Conservation (phyloP, 2,888 invertebrate genomes). For the Athetis lepigone region DNA sequence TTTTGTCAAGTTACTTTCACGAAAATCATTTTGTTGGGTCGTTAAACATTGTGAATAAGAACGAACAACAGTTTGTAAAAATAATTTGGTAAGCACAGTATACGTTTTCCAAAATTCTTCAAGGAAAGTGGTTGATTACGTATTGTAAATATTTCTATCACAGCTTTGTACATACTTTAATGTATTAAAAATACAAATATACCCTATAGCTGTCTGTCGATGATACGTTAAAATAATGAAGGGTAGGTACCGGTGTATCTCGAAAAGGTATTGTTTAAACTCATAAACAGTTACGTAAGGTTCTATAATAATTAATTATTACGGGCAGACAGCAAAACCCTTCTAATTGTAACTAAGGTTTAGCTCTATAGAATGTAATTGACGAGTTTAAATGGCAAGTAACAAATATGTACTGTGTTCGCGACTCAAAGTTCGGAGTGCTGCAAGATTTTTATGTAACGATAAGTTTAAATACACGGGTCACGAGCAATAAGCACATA, state of each 20-base stretch:
- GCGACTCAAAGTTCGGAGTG: constrained; percentile 5
- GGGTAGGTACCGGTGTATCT: constrained; percentile 33
- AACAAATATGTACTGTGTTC: constrained; percentile 31
- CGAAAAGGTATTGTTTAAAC: constrained; percentile 56
- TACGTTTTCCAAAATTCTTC: constrained; percentile 28
- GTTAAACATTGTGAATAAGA: constrained; percentile 49
- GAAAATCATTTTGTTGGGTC: constrained; percentile 54
- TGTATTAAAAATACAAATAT: constrained; percentile 41
- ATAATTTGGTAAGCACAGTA: constrained; percentile 11
- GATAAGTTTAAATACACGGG: constrained; percentile 20
- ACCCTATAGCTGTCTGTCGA: constrained; percentile 32
- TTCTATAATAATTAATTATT: constrained; percentile 49
- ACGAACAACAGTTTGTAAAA: constrained; percentile 37
- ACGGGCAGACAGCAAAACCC: constrained; percentile 49
- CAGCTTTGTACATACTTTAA: constrained; percentile 53
- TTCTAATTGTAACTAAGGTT: constrained; percentile 57
- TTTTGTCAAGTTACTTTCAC: constrained; percentile 50
- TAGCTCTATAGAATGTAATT: constrained; percentile 56
- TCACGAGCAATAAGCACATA: not conserved
- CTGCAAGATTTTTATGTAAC: constrained; percentile 44
- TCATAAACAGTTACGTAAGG: constrained; percentile 49
- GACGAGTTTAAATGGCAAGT: constrained; percentile 37
- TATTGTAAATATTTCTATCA: constrained; percentile 55
- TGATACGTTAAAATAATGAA: constrained; percentile 32
- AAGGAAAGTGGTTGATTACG: not conserved